Evolutionary conservation across 2,113 vertebrate species (phyloP), one percentile per base, ranked within the genome.

Genomic region (Guaruba guarouba): DNA sequence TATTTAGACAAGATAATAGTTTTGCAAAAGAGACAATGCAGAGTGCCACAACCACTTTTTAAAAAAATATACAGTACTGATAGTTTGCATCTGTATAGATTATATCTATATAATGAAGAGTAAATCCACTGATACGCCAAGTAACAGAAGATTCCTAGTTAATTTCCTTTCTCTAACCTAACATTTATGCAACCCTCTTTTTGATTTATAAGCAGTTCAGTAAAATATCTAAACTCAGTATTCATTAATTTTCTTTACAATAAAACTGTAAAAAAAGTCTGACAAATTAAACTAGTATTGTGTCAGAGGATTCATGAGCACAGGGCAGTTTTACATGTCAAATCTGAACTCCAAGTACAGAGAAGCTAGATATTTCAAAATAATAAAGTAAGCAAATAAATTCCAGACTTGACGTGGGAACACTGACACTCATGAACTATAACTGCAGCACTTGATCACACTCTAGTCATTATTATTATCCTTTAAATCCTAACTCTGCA

Each of bases 341-440:
- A 78, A 82, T 80, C 11, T 82, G 48, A 95, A 76, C 33, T 90
- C 61, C 41, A 10, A 69, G 16, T 51, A 84, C 13, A 84, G n/a
- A 64, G 39, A 84, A 94, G 39, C 61, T 82, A 93, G 85, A 37
- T 78, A 88, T 83, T 82, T 92, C 62, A 68, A 81, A 75, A 74
- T n/a, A 90, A 78, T 44, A 76, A 94, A 80, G 18, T 22, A 93
- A 83, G 51, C 10, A 94, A 96, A 92, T 84, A 78, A 88, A 92
- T 82, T 86, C 48, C 44, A 83, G 39, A 67, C 44, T 88, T 92
- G 61, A n/a, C 33, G n/a, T 44, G 18, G 76, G 77, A 95, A 92
- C 54, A 86, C 44, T 74, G 79, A 63, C 46, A 75, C 33, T 70
- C 43, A 52, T 23, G 23, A 95, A 68, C 37, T 74, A 35, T 35